Evolutionary conservation across 92 coral and sea anemone genomes (phyloP).

Genomic region (Virgularia gustaviana): DNA sequence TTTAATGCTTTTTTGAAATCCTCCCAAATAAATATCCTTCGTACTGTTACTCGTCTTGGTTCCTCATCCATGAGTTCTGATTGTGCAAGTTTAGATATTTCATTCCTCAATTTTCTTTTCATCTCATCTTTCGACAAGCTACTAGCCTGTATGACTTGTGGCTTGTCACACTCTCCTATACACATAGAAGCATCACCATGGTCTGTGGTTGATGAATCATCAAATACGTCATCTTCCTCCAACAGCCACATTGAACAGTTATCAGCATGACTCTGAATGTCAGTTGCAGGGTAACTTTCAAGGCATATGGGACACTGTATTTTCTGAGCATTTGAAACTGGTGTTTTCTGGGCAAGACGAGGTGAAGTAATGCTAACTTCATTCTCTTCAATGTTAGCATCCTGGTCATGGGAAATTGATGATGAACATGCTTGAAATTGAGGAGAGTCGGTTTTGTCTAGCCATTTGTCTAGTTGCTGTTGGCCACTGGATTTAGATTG

Average conservation of each 20-base stretch:
- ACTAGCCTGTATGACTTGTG: background rate
- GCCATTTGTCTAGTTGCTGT: too few relatives aligned
- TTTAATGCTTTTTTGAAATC: background rate
- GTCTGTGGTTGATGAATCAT: too few relatives aligned
- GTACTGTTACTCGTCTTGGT: background rate
- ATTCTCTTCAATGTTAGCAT: background rate
- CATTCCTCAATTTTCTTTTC: background rate
- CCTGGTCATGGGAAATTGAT: background rate
- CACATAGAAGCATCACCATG: background rate
- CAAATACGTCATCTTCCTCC: background rate
- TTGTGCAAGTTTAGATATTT: background rate
- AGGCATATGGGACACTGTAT: constrained; percentile 12
- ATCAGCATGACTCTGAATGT: constrained; percentile 62
- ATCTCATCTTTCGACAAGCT: background rate
- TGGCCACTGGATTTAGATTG: background rate
- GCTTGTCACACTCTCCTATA: background rate
- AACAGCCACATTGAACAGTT: constrained; percentile 59
- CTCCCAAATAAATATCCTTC: constrained; percentile 1
- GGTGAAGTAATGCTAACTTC: background rate
- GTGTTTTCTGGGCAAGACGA: background rate
- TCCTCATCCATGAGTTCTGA: background rate
- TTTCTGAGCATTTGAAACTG: background rate
- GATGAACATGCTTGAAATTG: too few relatives aligned
- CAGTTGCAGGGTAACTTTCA: background rate
- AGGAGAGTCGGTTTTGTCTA: too few relatives aligned